These are phyloP conservation scores for Tolypeutes matacus DNA, from an alignment of 2,797 vertebrate species.

Conservation along the genomic window DNA sequence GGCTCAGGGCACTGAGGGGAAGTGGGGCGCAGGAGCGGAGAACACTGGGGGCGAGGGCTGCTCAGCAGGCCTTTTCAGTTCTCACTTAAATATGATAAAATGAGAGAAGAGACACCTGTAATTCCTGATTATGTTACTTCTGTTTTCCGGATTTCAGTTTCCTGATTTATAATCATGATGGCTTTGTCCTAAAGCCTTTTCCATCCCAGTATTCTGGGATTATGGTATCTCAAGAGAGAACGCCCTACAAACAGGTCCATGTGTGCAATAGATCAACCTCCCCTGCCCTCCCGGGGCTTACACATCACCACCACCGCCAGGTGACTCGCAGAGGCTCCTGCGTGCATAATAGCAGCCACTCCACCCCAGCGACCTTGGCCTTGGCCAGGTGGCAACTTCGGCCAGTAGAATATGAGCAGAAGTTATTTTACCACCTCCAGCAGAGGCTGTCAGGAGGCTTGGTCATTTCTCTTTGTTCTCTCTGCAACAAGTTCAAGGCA, in stretches of 20 bases:
- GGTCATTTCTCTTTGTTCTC: neutral
- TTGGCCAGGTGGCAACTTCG: neutral
- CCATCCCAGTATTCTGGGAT: neutral
- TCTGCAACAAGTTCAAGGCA: neutral
- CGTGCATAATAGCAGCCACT: neutral
- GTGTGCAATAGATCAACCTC: fast-evolving
- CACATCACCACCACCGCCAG: no score
- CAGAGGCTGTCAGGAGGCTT: neutral
- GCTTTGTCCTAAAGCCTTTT: neutral
- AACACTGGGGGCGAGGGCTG: neutral
- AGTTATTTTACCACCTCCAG: neutral
- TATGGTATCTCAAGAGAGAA: neutral
- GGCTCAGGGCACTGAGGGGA: no score
- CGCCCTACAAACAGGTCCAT: no score
- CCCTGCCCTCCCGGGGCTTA: no score
- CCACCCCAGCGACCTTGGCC: fast-evolving
- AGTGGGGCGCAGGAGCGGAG: no score
- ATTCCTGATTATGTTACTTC: neutral
- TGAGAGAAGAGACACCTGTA: no score
- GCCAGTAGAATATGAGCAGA: neutral
- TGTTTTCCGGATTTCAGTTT: neutral
- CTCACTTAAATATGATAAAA: neutral
- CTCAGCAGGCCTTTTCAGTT: neutral
- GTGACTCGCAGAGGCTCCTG: neutral
- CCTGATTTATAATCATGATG: neutral